phyloP scores from a whole-genome alignment of 2,888 invertebrate species.

The Apamea epomidion region DNA sequence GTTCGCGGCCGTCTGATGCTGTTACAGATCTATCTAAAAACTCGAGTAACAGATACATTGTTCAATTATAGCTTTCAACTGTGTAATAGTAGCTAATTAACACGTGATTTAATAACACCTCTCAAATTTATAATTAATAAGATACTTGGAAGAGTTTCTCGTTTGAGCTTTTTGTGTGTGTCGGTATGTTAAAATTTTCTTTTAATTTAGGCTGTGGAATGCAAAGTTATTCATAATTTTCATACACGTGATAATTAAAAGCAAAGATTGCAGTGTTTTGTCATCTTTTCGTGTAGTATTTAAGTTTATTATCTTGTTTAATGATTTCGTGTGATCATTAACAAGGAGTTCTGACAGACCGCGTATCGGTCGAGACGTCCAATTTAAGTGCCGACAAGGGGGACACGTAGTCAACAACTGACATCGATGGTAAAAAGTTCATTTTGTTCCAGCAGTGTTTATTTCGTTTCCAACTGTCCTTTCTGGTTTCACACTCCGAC shows the following conservation, averaged over 20 bases:
- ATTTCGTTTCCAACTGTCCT: slow-evolving; percentile 67
- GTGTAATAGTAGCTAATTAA: slow-evolving; percentile 68
- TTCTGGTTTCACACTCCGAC: slow-evolving; percentile 73
- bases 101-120: slow-evolving; percentile 60
- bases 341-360: slow-evolving; percentile 72
- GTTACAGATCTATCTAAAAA: slow-evolving; percentile 70
- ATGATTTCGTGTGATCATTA: slow-evolving; percentile 76
- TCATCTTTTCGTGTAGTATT: slow-evolving; percentile 44
- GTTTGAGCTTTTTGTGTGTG: slow-evolving; percentile 35
- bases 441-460: slow-evolving; percentile 71
- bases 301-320: slow-evolving; percentile 64
- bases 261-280: slow-evolving; percentile 47
- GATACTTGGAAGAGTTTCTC: slow-evolving; percentile 46
- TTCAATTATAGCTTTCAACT: slow-evolving; percentile 75
- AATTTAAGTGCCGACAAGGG: slow-evolving; percentile 79
- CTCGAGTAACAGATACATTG: slow-evolving; percentile 68
- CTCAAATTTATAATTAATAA: slow-evolving; percentile 59
- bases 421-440: slow-evolving; percentile 75
- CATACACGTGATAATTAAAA: slow-evolving; percentile 47
- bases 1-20: slow-evolving; percentile 71
- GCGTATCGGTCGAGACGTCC: slow-evolving; percentile 72
- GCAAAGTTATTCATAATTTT: slow-evolving; percentile 55
- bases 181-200: slow-evolving; percentile 47
- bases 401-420: slow-evolving; percentile 76
- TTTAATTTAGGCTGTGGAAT: slow-evolving; percentile 36